Conservation (phyloP, 2,797 vertebrate species). For the Chelidonichthys spinosus region DNA sequence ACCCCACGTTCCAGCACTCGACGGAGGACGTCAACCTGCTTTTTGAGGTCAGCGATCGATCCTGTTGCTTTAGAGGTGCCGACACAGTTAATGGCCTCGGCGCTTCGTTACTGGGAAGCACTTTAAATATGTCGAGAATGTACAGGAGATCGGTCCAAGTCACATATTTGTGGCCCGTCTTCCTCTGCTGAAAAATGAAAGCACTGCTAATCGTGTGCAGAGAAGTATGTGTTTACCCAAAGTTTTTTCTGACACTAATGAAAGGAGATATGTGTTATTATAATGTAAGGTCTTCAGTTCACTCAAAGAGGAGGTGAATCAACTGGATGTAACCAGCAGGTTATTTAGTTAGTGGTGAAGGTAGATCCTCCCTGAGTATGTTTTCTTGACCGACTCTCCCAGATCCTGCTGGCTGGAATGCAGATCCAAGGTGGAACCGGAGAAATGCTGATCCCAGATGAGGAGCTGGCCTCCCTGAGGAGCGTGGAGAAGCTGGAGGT, state of each 20-base stretch:
- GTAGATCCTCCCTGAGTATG: not conserved
- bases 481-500: conserved; percentile 85
- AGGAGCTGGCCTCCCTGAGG: conserved; percentile 91
- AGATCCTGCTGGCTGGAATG: conserved; percentile 91
- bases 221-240: conserved; percentile 43
- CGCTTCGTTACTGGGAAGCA: not conserved
- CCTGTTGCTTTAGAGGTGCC: not conserved
- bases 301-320: not conserved
- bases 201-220: conserved; percentile 28
- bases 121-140: conserved; percentile 19
- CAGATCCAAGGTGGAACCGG: conserved; percentile 80
- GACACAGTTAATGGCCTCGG: not conserved
- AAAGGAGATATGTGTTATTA: not conserved
- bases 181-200: not conserved
- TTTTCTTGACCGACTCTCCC: conserved; percentile 12
- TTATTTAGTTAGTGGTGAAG: not conserved
- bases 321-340: not conserved
- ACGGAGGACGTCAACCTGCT: conserved; percentile 90
- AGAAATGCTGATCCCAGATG: conserved; percentile 86
- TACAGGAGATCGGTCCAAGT: not conserved
- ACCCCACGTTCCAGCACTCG: conserved; percentile 90
- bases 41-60: conserved; percentile 88
- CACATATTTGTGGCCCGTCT: not conserved
- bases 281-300: not conserved
- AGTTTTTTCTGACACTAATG: not conserved